Conservation (phyloP, 2,888 invertebrate species). For the Melipona bicolor region DNA sequence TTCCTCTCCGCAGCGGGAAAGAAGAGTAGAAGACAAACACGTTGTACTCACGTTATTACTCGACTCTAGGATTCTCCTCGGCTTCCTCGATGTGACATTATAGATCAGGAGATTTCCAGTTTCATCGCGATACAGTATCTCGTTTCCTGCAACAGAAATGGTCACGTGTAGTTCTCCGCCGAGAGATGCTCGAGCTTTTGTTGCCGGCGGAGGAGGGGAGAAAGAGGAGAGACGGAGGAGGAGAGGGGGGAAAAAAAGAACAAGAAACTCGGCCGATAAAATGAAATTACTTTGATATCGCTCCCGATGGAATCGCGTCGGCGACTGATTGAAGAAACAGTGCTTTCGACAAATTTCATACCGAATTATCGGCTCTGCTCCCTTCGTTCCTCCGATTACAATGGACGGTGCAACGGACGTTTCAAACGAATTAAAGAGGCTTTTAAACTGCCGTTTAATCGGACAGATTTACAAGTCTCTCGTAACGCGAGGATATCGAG, state of each 20-base stretch:
- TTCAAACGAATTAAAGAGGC: not conserved
- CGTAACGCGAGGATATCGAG: too few relatives aligned
- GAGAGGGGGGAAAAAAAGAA: not conserved
- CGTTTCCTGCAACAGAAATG: slow-evolving; percentile 86
- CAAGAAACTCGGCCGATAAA: slow-evolving; percentile 2
- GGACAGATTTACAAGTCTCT: not conserved
- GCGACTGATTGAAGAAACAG: not conserved
- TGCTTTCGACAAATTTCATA: not conserved
- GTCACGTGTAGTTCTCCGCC: slow-evolving; percentile 16
- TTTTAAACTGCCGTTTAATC: not conserved
- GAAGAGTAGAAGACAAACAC: not conserved
- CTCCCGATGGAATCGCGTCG: not conserved
- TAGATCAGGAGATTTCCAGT: slow-evolving; percentile 86
- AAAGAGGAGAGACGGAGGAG: too few relatives aligned
- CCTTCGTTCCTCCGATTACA: not conserved
- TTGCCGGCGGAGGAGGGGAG: not conserved
- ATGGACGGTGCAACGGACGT: not conserved
- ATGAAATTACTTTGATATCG: slow-evolving; percentile 17
- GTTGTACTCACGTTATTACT: slow-evolving; percentile 84
- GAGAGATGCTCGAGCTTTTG: not conserved
- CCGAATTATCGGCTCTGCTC: not conserved
- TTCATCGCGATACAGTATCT: slow-evolving; percentile 87
- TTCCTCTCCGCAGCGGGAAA: not conserved
- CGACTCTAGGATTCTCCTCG: slow-evolving; percentile 84
- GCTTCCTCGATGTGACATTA: slow-evolving; percentile 84